Percentiles rank a stretch among this genome's conserved stretches.
These are phyloP conservation scores for Rotaria macrura DNA, from an alignment of 2,888 invertebrate genomes.

Conservation along the genomic window DNA sequence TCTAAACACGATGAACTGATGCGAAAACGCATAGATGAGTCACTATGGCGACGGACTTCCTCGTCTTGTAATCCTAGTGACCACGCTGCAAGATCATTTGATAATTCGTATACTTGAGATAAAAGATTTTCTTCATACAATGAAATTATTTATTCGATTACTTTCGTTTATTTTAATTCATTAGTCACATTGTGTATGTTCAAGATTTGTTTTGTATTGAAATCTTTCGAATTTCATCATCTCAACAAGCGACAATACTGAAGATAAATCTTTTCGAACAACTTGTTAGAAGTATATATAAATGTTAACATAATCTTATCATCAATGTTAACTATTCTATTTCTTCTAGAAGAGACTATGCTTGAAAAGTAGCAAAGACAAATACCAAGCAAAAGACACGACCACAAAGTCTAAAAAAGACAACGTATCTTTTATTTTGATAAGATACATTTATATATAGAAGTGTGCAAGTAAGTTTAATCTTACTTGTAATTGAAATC, in stretches of 20 bases:
- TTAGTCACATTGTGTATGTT: too few species aligned
- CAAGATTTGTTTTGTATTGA: too few species aligned
- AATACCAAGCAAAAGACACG: background rate
- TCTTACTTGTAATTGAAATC: background rate
- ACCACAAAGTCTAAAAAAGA: background rate
- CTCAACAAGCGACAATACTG: background rate
- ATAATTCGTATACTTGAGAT: too few species aligned
- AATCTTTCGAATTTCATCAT: too few species aligned
- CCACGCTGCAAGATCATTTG: too few species aligned
- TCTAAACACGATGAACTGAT: too few species aligned
- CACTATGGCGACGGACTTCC: too few species aligned
- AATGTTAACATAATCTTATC: background rate
- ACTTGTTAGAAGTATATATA: background rate
- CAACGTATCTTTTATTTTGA: background rate
- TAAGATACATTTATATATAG: background rate
- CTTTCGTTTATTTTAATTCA: too few species aligned
- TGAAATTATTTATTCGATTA: too few species aligned
- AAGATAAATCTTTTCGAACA: background rate
- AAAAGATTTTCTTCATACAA: too few species aligned
- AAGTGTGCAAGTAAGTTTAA: background rate
- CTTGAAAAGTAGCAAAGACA: background rate
- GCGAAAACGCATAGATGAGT: too few species aligned
- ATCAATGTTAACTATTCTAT: background rate
- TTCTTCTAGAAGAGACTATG: background rate
- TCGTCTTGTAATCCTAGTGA: too few species aligned